Conservation (phyloP, 1,140 invertebrate species). For the Rhagoletis zephyria region DNA sequence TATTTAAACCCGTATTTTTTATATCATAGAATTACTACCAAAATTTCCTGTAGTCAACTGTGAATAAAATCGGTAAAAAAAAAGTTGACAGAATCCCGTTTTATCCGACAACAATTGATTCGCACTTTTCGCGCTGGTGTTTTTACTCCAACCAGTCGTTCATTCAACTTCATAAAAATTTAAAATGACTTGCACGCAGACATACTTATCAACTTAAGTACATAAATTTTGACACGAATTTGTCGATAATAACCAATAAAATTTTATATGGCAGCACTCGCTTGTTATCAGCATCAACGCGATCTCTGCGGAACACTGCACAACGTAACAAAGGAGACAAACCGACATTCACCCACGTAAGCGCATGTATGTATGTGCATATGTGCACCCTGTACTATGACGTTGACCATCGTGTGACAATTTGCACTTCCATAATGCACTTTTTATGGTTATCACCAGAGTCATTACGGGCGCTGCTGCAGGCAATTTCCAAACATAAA, state of each 20-base stretch:
- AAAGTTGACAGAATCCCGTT: too few species aligned
- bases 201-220: background rate
- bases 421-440: slow-evolving; percentile 35
- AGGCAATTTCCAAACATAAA: slow-evolving; percentile 14
- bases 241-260: background rate
- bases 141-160: background rate
- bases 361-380: background rate
- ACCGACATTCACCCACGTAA: too few species aligned
- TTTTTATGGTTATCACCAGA: slow-evolving; percentile 25
- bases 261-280: background rate
- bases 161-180: background rate
- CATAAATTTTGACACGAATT: background rate
- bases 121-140: too few species aligned
- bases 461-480: background rate
- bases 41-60: too few species aligned
- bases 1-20: too few species aligned
- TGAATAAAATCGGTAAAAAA: too few species aligned
- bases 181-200: background rate
- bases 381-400: background rate
- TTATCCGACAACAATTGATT: too few species aligned
- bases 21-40: too few species aligned
- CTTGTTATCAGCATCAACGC: background rate
- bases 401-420: slow-evolving; percentile 19
- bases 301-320: background rate
- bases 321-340: too few species aligned